Evolutionary conservation across 2,113 vertebrate genomes (phyloP).

Genomic region (Pseudorhombus dupliciocellatus): DNA sequence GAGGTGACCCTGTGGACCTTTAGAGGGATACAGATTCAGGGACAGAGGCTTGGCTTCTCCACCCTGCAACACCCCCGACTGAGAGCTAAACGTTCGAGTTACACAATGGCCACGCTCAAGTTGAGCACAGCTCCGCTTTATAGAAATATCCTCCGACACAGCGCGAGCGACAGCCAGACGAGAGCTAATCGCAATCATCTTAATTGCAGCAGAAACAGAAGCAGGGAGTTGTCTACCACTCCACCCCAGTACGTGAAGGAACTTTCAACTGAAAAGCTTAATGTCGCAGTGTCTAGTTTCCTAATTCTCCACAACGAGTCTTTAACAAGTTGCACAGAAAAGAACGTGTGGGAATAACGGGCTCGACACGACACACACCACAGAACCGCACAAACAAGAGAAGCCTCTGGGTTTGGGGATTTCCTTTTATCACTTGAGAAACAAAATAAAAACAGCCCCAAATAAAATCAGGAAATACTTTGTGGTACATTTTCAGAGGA

Average conservation of each 20-base stretch:
- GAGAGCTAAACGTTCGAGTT: not conserved
- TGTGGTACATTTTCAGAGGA: too few relatives aligned
- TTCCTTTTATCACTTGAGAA: too few relatives aligned
- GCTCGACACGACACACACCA: too few relatives aligned
- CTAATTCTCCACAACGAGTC: not conserved
- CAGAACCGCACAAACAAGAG: too few relatives aligned
- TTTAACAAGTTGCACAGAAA: not conserved
- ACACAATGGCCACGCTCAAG: not conserved
- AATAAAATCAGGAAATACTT: too few relatives aligned
- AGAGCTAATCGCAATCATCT: constrained; percentile 4
- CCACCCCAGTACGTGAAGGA: not conserved
- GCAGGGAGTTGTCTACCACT: not conserved
- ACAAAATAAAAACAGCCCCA: too few relatives aligned
- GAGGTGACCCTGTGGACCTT: not conserved
- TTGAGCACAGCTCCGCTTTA: not conserved
- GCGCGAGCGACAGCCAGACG: not conserved
- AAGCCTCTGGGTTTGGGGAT: too few relatives aligned
- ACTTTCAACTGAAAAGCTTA: not conserved
- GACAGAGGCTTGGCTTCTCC: not conserved
- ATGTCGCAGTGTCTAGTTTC: not conserved
- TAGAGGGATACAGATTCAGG: not conserved
- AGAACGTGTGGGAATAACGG: not conserved
- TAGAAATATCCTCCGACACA: not conserved
- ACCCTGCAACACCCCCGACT: not conserved
- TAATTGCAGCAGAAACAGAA: constrained; percentile 1